Evolutionary conservation across 2,797 vertebrate genomes (phyloP).

Genomic region (Zonotrichia albicollis): DNA sequence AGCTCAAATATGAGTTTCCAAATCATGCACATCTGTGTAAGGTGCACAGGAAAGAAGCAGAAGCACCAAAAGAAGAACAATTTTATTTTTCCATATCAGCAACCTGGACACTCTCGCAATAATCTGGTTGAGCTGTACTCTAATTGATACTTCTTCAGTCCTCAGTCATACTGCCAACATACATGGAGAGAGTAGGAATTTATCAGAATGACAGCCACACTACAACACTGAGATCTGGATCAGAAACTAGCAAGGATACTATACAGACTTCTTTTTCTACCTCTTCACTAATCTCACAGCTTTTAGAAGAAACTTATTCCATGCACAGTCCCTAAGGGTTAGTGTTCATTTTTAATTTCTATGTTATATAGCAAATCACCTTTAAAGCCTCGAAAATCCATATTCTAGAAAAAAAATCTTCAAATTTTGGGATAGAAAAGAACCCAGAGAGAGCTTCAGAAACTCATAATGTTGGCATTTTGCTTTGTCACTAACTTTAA

Average conservation of each 20-base stretch:
- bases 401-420: background rate
- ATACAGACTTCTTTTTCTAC: background rate
- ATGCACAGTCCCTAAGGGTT: background rate
- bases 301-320: slow-evolving; percentile 11
- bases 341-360: slow-evolving; percentile 34
- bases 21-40: background rate
- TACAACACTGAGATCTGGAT: background rate
- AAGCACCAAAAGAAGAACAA: background rate
- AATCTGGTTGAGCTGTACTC: background rate
- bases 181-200: background rate
- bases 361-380: background rate
- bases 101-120: background rate
- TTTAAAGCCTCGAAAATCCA: slow-evolving; percentile 41
- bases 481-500: slow-evolving; percentile 71
- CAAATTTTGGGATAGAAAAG: slow-evolving; percentile 18
- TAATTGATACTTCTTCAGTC: background rate
- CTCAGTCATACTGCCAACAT: background rate
- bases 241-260: background rate
- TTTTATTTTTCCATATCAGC: background rate
- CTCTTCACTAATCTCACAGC: background rate
- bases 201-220: background rate
- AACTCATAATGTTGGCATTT: slow-evolving; percentile 73
- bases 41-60: background rate
- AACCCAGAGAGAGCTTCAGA: slow-evolving; percentile 55
- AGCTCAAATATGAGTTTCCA: background rate